Conservation (phyloP, 2,113 vertebrate genomes). For the Bolborhynchus lineola region DNA sequence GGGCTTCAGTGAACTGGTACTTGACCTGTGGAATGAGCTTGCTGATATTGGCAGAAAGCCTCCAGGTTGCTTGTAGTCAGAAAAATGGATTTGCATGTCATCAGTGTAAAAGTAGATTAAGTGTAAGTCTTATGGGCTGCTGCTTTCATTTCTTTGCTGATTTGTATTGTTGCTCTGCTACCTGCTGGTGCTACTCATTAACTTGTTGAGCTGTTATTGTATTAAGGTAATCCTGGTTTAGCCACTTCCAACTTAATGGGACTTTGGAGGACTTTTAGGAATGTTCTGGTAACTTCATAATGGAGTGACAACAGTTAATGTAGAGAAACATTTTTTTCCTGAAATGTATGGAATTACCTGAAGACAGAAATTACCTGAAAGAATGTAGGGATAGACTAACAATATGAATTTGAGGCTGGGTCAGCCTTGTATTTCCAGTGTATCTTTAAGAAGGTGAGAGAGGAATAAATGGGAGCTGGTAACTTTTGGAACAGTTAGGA, state of each 20-base stretch:
- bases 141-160: background rate
- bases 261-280: background rate
- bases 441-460: background rate
- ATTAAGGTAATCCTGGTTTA: background rate
- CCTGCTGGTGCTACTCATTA: background rate
- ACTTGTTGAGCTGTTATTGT: background rate
- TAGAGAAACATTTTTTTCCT: background rate
- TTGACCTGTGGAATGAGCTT: background rate
- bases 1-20: background rate
- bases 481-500: background rate
- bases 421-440: background rate
- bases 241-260: background rate
- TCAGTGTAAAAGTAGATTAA: background rate
- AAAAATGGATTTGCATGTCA: background rate
- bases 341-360: background rate
- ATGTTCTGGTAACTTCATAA: background rate
- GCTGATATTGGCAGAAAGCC: background rate
- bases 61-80: background rate
- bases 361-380: accelerated
- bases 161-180: background rate
- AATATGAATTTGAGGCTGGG: background rate
- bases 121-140: background rate
- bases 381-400: background rate
- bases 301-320: background rate
- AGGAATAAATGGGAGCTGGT: background rate